Conservation (phyloP, 2,113 vertebrate species). For the Lutjanus erythropterus region DNA sequence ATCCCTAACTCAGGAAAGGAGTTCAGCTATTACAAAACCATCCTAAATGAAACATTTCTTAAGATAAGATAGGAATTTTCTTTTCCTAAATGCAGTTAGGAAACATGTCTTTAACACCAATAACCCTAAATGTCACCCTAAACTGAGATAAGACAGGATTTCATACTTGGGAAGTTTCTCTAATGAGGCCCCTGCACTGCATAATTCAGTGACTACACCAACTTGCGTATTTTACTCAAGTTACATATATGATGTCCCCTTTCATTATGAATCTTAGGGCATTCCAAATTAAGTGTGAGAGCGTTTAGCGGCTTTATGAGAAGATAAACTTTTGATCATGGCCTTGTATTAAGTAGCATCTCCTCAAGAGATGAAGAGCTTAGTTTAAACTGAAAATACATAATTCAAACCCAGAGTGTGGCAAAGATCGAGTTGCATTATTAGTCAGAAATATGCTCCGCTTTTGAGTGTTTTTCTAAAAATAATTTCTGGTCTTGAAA, state of each 20-base stretch:
- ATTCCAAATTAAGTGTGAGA: constrained; percentile 25
- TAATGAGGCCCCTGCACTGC: too few relatives aligned
- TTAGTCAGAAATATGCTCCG: constrained; percentile 24
- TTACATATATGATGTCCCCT: constrained; percentile 24
- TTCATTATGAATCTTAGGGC: constrained; percentile 8
- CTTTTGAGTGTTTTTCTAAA: constrained; percentile 11
- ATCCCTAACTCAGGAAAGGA: too few relatives aligned
- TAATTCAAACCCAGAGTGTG: constrained; percentile 30
- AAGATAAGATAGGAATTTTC: too few relatives aligned
- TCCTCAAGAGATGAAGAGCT: constrained; percentile 38
- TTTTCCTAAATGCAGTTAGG: too few relatives aligned
- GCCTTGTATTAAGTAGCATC: constrained; percentile 9
- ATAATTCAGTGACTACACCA: constrained; percentile 42
- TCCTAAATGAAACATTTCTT: too few relatives aligned
- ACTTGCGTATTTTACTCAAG: constrained; percentile 32
- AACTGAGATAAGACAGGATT: too few relatives aligned
- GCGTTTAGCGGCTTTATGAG: constrained; percentile 12
- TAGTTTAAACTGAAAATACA: constrained; percentile 42
- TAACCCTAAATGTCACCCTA: too few relatives aligned
- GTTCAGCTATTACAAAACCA: too few relatives aligned
- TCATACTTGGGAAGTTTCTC: too few relatives aligned
- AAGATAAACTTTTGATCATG: constrained; percentile 40
- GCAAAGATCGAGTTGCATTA: constrained; percentile 44
- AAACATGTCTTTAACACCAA: too few relatives aligned
- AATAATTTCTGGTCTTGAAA: constrained; percentile 12